Evolutionary conservation across 2,113 vertebrate species (phyloP), one percentile per base, ranked within the genome.

Genomic region (Xiphias gladius): DNA sequence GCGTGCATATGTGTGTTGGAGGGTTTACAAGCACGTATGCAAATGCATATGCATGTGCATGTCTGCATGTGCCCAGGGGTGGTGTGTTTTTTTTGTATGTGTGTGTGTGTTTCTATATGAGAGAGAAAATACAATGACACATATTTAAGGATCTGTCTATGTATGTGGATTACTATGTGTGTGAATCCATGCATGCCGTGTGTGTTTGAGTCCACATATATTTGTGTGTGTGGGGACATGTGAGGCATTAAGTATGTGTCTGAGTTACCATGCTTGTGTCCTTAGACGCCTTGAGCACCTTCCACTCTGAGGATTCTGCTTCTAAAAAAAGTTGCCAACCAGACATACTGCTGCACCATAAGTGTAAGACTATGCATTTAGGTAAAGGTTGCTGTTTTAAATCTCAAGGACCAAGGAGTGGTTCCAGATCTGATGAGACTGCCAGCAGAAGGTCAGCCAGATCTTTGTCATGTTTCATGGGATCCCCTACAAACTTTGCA

Each of bases 31-130:
- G 16, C 37, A 22, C 3, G 24, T 46, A 88, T 78, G 52, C 37
- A 66, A 52, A 88, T 78, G 52, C 37, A 66, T 85, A 85, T 78
- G 52, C 37, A 63, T 83, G 70, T 84, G 16, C 35, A 50, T 84
- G 46, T 78, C 32, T 84, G 64, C 43, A 80, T 83, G 57, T 84
- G 73, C 20, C 50, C 67, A 62, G 35, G 63, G 26, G 54, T 75
- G 48, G 55, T 65, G 30, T 30, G 69, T 35, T 55, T 26, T 79
- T 19, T 64, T 4, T 71, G n/a, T 58, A 30, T 26, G 22, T 41
- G 1, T 41, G 10, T 63, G 37, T 10, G 37, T 39, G 37, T 39
- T 39, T 58, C n/a, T 46, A 11, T 61, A 57, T 28, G 19, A n/a
- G 26, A 70, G 20, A 46, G 22, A 14, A 57, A 74, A 72, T 32